phyloP scores from a whole-genome alignment of 2,113 vertebrate genomes.

The Tetraodon nigroviridis region DNA sequence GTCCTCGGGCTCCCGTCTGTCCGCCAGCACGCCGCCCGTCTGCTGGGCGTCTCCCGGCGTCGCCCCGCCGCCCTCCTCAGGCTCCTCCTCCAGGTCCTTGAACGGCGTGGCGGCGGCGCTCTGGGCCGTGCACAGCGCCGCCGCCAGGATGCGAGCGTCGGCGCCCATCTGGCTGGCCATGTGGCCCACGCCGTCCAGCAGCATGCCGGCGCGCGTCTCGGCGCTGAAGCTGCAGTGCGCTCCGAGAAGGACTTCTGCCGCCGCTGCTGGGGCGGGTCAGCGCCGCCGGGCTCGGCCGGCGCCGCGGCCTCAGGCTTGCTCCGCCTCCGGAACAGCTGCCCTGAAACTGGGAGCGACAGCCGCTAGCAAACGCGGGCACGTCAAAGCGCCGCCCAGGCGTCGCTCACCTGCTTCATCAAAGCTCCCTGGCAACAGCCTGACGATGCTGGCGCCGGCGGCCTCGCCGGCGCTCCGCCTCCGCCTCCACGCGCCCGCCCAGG shows the following conservation, averaged over 20 bases:
- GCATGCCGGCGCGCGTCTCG: slow-evolving; percentile 87
- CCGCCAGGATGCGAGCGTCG: slow-evolving; percentile 91
- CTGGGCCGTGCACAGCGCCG: slow-evolving; percentile 77
- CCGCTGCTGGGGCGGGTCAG: slow-evolving; percentile 76
- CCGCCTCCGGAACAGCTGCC: slow-evolving; percentile 73
- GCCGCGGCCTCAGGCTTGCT: slow-evolving; percentile 73
- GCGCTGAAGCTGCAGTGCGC: slow-evolving; percentile 93
- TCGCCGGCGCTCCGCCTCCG: slow-evolving; percentile 74
- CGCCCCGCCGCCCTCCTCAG: slow-evolving; percentile 46
- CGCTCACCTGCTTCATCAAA: slow-evolving; percentile 82
- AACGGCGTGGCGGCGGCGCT: slow-evolving; percentile 65
- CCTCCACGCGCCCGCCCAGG: slow-evolving; percentile 68
- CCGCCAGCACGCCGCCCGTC: neutral
- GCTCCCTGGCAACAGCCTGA: slow-evolving; percentile 83
- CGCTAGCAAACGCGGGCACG: neutral
- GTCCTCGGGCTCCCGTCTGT: slow-evolving; percentile 23
- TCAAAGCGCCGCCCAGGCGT: neutral
- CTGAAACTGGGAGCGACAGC: slow-evolving; percentile 24
- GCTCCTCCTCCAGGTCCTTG: slow-evolving; percentile 63
- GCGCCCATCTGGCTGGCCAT: slow-evolving; percentile 90
- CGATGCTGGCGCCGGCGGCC: slow-evolving; percentile 81
- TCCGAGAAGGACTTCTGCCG: slow-evolving; percentile 84
- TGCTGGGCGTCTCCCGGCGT: slow-evolving; percentile 31
- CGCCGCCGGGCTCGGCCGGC: slow-evolving; percentile 58
- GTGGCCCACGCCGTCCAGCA: slow-evolving; percentile 84